Evolutionary conservation across 2,113 vertebrate species (phyloP).

Genomic region (Anser cygnoides): DNA sequence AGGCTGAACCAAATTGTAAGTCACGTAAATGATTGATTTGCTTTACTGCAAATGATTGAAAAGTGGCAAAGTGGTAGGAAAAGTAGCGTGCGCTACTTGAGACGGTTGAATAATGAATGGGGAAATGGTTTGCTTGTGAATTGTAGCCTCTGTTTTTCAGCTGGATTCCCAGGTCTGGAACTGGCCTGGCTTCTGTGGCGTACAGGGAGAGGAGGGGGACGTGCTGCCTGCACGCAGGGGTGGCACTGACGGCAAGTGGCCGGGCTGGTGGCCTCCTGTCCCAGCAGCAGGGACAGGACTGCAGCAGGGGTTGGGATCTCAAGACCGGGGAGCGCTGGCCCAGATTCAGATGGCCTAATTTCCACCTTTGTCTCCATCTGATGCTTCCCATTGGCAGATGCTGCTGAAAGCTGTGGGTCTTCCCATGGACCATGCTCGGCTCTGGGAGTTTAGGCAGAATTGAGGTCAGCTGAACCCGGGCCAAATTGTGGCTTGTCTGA

Average conservation of each 20-base stretch:
- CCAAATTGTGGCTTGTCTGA: constrained; percentile 9
- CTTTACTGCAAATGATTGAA: constrained; percentile 23
- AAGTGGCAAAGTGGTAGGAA: not conserved
- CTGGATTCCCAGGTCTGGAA: not conserved
- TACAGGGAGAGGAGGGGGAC: not conserved
- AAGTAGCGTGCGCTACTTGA: not conserved
- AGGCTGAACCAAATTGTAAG: constrained; percentile 18
- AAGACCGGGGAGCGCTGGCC: not conserved
- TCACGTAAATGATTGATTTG: constrained; percentile 30
- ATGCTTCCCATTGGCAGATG: constrained; percentile 30
- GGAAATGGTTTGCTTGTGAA: not conserved
- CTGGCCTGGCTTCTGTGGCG: not conserved
- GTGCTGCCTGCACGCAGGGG: rapidly evolving
- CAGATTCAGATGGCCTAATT: constrained; percentile 45
- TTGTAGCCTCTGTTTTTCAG: not conserved
- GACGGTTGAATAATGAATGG: not conserved
- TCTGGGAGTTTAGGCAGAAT: constrained; percentile 50
- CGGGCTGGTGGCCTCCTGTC: not conserved
- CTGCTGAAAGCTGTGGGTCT: constrained; percentile 45
- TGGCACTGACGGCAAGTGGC: rapidly evolving
- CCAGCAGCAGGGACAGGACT: not conserved
- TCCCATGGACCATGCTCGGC: not conserved
- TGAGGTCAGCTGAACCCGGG: constrained; percentile 59
- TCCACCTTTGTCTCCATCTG: constrained; percentile 32
- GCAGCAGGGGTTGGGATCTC: not conserved